Evolutionary conservation across 2,113 vertebrate genomes (phyloP).

Genomic region (Campylorhamphus procurvoides): DNA sequence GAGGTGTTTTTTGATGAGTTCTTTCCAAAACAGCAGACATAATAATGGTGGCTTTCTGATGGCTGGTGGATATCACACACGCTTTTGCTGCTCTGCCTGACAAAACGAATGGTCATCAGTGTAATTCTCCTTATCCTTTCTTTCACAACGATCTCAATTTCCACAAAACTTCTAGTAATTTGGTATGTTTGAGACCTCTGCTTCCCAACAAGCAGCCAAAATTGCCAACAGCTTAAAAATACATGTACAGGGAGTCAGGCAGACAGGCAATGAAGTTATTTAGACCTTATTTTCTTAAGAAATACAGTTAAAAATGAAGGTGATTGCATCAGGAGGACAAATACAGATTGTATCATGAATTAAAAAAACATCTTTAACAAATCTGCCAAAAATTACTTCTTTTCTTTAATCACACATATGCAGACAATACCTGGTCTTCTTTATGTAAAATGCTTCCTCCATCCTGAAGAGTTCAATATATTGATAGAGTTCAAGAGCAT

Average conservation of each 20-base stretch:
- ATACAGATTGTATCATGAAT: not conserved
- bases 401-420: not conserved
- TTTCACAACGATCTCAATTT: not conserved
- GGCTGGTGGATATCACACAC: rapidly evolving
- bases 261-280: not conserved
- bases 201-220: not conserved
- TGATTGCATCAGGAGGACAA: not conserved
- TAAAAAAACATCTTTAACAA: not conserved
- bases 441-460: not conserved
- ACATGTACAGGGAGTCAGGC: not conserved
- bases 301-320: not conserved
- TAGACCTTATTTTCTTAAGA: not conserved
- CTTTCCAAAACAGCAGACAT: not conserved
- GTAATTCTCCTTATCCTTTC: not conserved
- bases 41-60: not conserved
- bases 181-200: not conserved
- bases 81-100: not conserved
- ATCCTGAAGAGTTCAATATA: not conserved
- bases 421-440: not conserved
- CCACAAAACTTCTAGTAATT: not conserved
- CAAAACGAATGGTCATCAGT: not conserved
- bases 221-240: not conserved
- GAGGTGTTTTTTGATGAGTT: not conserved
- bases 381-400: not conserved
- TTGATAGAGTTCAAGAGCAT: not conserved